These are phyloP conservation scores for Caenorhabditis wallacei DNA, from an alignment of 2,888 invertebrate genomes.

Conservation along the genomic window DNA sequence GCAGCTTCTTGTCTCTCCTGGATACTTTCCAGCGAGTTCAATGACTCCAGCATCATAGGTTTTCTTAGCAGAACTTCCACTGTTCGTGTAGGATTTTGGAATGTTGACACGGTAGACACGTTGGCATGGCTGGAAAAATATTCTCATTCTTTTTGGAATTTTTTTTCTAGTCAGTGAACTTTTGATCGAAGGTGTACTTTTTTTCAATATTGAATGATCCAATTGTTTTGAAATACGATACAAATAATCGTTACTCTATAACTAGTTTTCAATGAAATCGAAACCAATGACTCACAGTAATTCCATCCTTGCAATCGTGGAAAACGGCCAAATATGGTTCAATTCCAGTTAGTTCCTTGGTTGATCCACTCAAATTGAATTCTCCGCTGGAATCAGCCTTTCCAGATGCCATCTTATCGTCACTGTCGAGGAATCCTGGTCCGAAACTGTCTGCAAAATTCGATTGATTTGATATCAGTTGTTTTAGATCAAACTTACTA, in stretches of 20 bases:
- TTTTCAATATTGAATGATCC: neutral
- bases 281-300: constrained; percentile 52
- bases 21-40: constrained; percentile 71
- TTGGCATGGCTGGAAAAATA: constrained; percentile 69
- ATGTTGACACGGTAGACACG: constrained; percentile 73
- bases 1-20: constrained; percentile 71
- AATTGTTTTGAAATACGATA: constrained; percentile 8
- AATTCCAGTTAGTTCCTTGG: constrained; percentile 71
- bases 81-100: constrained; percentile 69
- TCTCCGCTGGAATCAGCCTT: constrained; percentile 67
- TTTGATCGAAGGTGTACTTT: neutral
- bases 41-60: constrained; percentile 69
- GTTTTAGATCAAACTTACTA: constrained; percentile 47
- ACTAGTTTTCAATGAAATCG: neutral
- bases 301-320: constrained; percentile 74
- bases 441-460: constrained; percentile 59
- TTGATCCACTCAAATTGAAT: constrained; percentile 68
- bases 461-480: neutral
- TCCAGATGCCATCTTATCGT: constrained; percentile 71
- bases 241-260: neutral
- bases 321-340: constrained; percentile 75
- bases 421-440: constrained; percentile 67
- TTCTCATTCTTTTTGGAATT: neutral
- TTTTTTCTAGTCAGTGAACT: neutral
- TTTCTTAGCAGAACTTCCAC: constrained; percentile 67